Base-by-base conservation (phyloP, 2,797 vertebrate species). In the Enteromius afrohamiltoni region DNA sequence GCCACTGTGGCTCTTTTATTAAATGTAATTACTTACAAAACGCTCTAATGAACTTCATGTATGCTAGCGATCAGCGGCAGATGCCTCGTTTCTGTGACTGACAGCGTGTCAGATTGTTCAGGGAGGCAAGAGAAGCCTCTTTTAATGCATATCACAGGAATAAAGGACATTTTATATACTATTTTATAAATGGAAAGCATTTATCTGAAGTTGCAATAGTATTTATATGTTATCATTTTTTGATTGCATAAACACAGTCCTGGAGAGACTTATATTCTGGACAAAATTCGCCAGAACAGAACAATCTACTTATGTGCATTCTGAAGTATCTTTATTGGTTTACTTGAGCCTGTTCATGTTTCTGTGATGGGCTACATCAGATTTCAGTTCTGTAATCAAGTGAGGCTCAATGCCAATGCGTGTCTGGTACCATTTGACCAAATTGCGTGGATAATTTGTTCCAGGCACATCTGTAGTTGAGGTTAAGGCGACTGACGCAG, bases 381-480 rank as follows among this genome's bases (percentile, higher is more conserved):
- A 62, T 70, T n/a, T 71, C 65, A 71, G 51, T 23, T 42, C 40
- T 49, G 65, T 78, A 70, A 78, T 77, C 42, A n/a, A 77, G 19
- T 26, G 53, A 77, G 53, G 21, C 73, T 37, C 10, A 40, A 16
- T 65, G 31, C 42, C n/a, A 34, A 19, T 65, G n/a, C 19, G 55
- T 47, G 60, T 69, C 58, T 70, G 73, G 51, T 82, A 70, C 23
- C 16, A 31, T 70, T 69, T 77, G 42, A 71, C 40, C 26, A 80
- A 67, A 64, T 14, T n/a, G 19, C 6, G 31, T 82, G 58, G 40
- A 64, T 77, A 75, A 68, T 76, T 80, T 37, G 34, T 80, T 79
- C 31, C 89, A 97, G 96, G 96, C 86, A 96, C 96, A 4, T 97
- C 96, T 0, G 97, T 98, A 86, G 93, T 97, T 79, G 96, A 96